Evolutionary conservation across 1,140 invertebrate genomes (phyloP).

Genomic region (Nephila pilipes): DNA sequence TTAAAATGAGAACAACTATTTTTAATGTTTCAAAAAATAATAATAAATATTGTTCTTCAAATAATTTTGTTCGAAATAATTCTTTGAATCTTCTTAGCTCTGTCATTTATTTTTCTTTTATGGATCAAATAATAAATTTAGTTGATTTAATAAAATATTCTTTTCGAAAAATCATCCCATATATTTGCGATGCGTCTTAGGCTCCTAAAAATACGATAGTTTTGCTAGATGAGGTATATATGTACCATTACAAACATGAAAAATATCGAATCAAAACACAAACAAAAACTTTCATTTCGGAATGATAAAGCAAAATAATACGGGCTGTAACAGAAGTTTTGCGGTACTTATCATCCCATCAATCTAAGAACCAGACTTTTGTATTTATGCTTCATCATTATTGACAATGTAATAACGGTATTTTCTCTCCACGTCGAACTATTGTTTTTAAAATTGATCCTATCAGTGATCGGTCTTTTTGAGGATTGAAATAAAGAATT

Average conservation of each 20-base stretch:
- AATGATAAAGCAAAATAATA: background rate
- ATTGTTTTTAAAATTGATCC: background rate
- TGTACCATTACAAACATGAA: background rate
- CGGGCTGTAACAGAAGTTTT: background rate
- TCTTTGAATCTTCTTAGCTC: too few relatives aligned
- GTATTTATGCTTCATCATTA: constrained; percentile 8
- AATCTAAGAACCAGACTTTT: background rate
- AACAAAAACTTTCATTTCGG: background rate
- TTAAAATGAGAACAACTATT: too few relatives aligned
- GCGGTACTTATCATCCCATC: background rate
- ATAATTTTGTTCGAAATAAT: too few relatives aligned
- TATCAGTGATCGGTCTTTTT: constrained; percentile 8
- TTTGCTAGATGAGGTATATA: background rate
- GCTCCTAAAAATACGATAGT: too few relatives aligned
- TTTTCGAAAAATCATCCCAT: too few relatives aligned
- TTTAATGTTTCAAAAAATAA: too few relatives aligned
- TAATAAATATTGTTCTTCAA: too few relatives aligned
- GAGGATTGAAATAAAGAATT: background rate
- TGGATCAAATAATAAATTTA: too few relatives aligned
- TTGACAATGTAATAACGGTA: constrained; percentile 35
- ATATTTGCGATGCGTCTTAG: too few relatives aligned
- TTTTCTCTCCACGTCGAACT: background rate
- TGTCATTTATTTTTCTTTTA: too few relatives aligned
- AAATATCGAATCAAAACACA: background rate
- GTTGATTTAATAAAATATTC: too few relatives aligned